Evolutionary conservation across 2,113 vertebrate species (phyloP).

Genomic region (Vireo altiloquus): DNA sequence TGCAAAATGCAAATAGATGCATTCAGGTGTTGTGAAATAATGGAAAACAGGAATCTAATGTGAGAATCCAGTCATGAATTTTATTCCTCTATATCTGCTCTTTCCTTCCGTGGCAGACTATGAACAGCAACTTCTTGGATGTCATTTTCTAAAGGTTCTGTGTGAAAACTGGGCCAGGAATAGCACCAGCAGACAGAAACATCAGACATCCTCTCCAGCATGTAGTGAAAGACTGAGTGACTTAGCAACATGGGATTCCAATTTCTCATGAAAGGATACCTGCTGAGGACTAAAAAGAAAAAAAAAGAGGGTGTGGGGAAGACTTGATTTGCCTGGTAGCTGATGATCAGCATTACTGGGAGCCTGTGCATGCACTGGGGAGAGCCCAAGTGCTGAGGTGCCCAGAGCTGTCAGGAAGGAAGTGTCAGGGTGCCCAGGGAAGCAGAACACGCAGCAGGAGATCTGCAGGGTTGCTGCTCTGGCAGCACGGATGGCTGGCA

Average conservation of each 20-base stretch:
- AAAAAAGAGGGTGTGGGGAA: too few relatives aligned
- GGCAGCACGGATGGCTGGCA: slow-evolving; percentile 1
- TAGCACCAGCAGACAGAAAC: slow-evolving; percentile 9
- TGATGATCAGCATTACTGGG: neutral
- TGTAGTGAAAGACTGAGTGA: neutral
- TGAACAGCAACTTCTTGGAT: neutral
- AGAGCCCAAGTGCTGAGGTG: neutral
- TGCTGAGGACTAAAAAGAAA: neutral
- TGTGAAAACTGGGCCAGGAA: neutral
- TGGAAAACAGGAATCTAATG: neutral
- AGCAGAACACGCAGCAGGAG: slow-evolving; percentile 52
- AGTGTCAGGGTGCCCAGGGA: slow-evolving; percentile 41
- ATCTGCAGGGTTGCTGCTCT: neutral
- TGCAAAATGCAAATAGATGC: neutral
- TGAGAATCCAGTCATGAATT: neutral
- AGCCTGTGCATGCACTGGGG: neutral
- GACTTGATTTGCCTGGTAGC: neutral
- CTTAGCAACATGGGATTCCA: neutral
- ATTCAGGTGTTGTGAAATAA: neutral
- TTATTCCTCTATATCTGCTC: neutral
- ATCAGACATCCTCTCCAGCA: neutral
- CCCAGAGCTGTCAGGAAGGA: slow-evolving; percentile 33
- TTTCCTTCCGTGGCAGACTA: neutral
- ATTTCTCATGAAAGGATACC: neutral
- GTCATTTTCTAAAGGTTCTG: slow-evolving; percentile 8